These are phyloP conservation scores for Sminthurides bifidus DNA, from an alignment of 1,140 invertebrate genomes.

Conservation along the genomic window DNA sequence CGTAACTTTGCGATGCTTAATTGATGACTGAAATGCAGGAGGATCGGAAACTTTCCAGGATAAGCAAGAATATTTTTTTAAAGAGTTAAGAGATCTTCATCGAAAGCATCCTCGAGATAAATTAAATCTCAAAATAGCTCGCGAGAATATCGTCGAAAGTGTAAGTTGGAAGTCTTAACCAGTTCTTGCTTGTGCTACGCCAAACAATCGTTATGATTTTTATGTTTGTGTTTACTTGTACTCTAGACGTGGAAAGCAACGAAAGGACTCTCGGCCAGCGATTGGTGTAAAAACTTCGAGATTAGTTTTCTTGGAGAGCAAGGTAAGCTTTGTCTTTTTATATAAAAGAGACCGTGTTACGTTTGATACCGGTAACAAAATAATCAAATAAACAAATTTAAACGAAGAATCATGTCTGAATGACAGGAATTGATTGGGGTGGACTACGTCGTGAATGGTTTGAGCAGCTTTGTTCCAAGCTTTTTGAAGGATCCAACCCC, in stretches of 20 bases:
- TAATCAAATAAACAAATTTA: neutral
- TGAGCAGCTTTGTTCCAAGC: conserved; percentile 67
- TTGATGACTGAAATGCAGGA: conserved; percentile 44
- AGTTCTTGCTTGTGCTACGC: neutral
- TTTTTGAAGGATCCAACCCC: conserved; percentile 67
- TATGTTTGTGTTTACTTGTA: conserved; percentile 17
- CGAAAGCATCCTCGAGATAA: conserved; percentile 74
- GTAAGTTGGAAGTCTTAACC: conserved; percentile 16
- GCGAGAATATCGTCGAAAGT: conserved; percentile 31
- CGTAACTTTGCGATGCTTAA: neutral
- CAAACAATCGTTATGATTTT: neutral
- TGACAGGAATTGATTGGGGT: conserved; percentile 84
- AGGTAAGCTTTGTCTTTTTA: no score
- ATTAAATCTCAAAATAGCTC: conserved; percentile 45
- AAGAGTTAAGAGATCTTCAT: conserved; percentile 75
- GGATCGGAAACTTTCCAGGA: conserved; percentile 91
- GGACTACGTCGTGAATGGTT: conserved; percentile 88
- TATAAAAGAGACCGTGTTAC: no score
- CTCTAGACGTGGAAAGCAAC: conserved; percentile 55
- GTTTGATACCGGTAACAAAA: no score
- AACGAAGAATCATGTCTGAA: neutral
- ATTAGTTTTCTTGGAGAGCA: conserved; percentile 82
- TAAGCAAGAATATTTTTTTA: conserved; percentile 89
- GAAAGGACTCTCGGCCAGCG: conserved; percentile 61
- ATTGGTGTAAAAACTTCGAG: conserved; percentile 90